phyloP scores from a whole-genome alignment of 35 echinoderm and acorn worm genomes.

The Stichopus chloronotus region DNA sequence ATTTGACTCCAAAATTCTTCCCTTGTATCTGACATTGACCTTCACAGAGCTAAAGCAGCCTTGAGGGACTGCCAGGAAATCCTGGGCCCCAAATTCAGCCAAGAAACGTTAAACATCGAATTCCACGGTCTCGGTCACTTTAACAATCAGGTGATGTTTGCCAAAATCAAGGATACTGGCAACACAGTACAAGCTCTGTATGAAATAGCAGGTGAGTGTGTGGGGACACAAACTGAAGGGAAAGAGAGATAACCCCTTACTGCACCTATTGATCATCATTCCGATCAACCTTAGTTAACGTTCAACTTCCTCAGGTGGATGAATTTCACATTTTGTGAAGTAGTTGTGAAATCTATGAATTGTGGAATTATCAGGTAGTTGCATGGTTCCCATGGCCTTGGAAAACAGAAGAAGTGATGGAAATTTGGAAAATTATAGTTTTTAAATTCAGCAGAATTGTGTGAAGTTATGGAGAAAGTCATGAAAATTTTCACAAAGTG shows the following conservation, averaged over 20 bases:
- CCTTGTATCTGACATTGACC: background rate
- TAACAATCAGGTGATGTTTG: slow-evolving; percentile 99
- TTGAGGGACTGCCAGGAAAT: slow-evolving; percentile 80
- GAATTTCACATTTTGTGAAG: too few species aligned
- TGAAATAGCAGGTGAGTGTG: slow-evolving; percentile 88
- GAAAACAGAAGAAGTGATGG: too few species aligned
- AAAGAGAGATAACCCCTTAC: background rate
- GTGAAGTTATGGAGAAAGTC: too few species aligned
- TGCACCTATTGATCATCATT: background rate
- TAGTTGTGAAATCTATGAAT: too few species aligned
- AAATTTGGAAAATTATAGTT: too few species aligned
- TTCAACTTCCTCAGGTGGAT: too few species aligned
- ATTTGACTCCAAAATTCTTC: background rate
- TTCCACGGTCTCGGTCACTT: slow-evolving; percentile 96
- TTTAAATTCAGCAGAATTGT: too few species aligned
- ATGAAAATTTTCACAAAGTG: too few species aligned
- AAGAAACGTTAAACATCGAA: slow-evolving; percentile 71
- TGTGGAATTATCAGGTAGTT: too few species aligned
- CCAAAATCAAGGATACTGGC: slow-evolving; percentile 87
- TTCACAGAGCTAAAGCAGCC: slow-evolving; percentile 89
- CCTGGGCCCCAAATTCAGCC: slow-evolving; percentile 67
- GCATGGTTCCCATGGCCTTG: too few species aligned
- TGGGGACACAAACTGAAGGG: background rate
- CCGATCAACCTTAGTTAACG: too few species aligned
- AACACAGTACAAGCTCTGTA: slow-evolving; percentile 80